Base-by-base conservation (phyloP, 2,888 invertebrate genomes). In the Idaea dimidiata region DNA sequence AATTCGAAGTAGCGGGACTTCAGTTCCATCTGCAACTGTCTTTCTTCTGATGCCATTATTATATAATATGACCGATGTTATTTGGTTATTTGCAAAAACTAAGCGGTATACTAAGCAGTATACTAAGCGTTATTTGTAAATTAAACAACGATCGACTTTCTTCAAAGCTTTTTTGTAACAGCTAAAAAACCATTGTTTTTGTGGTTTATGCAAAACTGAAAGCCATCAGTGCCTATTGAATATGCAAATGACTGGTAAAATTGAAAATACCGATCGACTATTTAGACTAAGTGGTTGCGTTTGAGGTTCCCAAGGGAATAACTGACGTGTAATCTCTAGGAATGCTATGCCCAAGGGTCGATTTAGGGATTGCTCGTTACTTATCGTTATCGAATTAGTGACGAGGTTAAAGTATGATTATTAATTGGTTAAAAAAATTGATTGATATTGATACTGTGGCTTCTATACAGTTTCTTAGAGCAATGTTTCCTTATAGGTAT, bases 171-270 rank as follows among this genome's bases (percentile, higher is more conserved):
- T 43, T 17, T 63, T 61, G 54, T 60, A 17, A 61, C 56, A 68
- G n/a, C 54, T 54, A 18, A 62, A 62, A 59, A 57, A n/a, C 55
- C 63, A 59, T 58, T 62, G 59, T 64, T 64, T 62, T 64, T 32
- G 57, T 66, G 63, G 62, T 64, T 64, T 64, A 64, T 59, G 56
- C 64, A 78, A 73, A 77, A 78, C 80, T 73, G 70, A 72, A 67
- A 64, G 75, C 77, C 80, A 81, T 81, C 83, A 80, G 81, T 75
- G 76, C 82, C 82, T 82, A 82, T 86, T 86, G 83, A 84, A 83
- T 85, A 88, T 88, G 87, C 76, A 84, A 88, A 88, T 87, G 73
- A 75, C 76, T 79, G 83, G 82, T 85, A 80, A 85, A 87, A 88
- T 87, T 88, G 88, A 86, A 87, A 88, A 87, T 87, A 78, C 82